Base-by-base conservation (phyloP, 2,113 vertebrate genomes). In the Ceratotherium simum region DNA sequence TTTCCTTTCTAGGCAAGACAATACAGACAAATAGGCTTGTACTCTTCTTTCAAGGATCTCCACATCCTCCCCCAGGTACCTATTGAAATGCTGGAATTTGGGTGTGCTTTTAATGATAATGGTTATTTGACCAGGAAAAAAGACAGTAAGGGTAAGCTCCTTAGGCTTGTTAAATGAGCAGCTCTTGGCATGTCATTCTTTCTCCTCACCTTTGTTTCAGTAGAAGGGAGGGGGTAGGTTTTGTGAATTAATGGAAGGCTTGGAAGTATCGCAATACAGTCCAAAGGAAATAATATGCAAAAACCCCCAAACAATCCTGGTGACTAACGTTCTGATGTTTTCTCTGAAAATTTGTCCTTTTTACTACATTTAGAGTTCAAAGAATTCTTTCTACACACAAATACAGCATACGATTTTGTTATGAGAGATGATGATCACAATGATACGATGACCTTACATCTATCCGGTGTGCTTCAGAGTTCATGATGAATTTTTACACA, bases 101-200 rank as follows among this genome's bases (percentile, higher is more conserved):
- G 62, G 7, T 86, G 78, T 89, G 33, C 82, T 96, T 84, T 97
- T 48, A 82, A 92, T 46, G 65, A 73, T 64, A 91, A 87, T 80
- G 51, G n/a, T 36, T 79, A 64, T 93, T 76, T 95, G 39, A 87
- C 21, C 39, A 78, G 78, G 83, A 65, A 85, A 60, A 65, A 94
- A 39, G 58, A 64, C 48, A 13, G 51, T 36, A 87, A 83, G 17
- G 70, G 39, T 79, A 70, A 80, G 51, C 48, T 70, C 51, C 23
- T 16, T 29, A 29, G 75, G 23, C 36, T 54, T 89, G 21, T 70
- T 95, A n/a, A 60, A 69, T 39, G n/a, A 83, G 3, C 48, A 54
- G 4, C 21, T 1, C 13, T 78, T 80, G 51, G 33, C 12, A 31
- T 29, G 31, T 60, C 21, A 23, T 89, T 91, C n/a, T 54, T 76